A percentile compares a stretch with the other conserved stretches of the same genome.
Conservation (phyloP, 2,113 vertebrate genomes). For the Sitta europaea region DNA sequence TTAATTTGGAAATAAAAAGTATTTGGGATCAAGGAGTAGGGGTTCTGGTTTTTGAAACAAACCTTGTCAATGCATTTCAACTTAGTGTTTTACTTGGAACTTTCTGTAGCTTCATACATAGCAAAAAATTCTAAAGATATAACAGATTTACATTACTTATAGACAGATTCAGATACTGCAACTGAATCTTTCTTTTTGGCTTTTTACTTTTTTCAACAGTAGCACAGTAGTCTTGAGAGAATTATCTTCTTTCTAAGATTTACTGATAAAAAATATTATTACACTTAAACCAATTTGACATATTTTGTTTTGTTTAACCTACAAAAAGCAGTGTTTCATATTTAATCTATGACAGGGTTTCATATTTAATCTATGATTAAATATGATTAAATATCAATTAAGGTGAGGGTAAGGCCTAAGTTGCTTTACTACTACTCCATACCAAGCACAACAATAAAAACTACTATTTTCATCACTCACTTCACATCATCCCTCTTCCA, state of each 20-base stretch:
- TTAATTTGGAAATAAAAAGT: background rate
- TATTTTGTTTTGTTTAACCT: background rate
- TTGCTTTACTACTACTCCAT: background rate
- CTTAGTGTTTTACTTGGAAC: background rate
- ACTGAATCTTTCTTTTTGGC: background rate
- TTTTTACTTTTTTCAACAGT: background rate
- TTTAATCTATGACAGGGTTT: background rate
- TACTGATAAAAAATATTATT: background rate
- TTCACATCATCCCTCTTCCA: background rate
- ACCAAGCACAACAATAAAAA: background rate
- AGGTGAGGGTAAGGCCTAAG: background rate
- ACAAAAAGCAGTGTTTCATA: background rate
- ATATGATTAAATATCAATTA: background rate
- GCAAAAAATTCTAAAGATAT: background rate
- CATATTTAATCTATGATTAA: background rate
- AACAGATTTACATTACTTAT: background rate
- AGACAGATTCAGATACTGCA: background rate
- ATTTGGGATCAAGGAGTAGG: rapidly evolving
- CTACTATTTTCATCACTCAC: background rate
- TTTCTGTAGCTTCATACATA: background rate
- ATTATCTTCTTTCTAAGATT: background rate
- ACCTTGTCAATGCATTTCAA: background rate
- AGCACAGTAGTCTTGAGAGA: background rate
- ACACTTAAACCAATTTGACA: background rate
- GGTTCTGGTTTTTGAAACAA: background rate